These are phyloP conservation scores for Monochamus alternatus DNA, from an alignment of 2,888 invertebrate species.

Conservation along the genomic window DNA sequence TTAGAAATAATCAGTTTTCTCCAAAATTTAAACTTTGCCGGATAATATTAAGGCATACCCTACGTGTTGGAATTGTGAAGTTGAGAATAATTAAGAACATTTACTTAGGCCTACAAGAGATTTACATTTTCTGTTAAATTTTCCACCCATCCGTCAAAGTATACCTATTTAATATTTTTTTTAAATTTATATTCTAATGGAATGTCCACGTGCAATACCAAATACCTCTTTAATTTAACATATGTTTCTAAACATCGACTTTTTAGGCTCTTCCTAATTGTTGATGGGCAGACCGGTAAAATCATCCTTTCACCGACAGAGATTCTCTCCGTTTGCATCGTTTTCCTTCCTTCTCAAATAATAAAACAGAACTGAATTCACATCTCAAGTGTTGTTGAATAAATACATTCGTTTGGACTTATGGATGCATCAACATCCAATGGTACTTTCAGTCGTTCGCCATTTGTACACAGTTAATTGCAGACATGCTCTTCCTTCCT, in stretches of 20 bases:
- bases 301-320: conserved; percentile 19
- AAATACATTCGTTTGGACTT: conserved; percentile 22
- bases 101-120: background rate
- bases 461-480: conserved; percentile 74
- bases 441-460: conserved; percentile 48
- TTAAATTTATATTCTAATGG: conserved; percentile 11
- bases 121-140: conserved; percentile 1
- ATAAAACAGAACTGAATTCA: conserved; percentile 33
- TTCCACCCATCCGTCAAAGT: background rate
- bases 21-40: too few species aligned
- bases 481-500: conserved; percentile 89
- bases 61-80: background rate
- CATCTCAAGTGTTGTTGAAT: conserved; percentile 21
- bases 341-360: conserved; percentile 19
- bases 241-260: background rate
- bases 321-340: background rate
- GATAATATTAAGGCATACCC: too few species aligned
- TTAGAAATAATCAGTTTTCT: too few species aligned
- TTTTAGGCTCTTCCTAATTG: background rate
- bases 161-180: background rate
- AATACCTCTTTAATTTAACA: background rate
- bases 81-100: background rate
- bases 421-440: conserved; percentile 25
- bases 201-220: conserved; percentile 14
- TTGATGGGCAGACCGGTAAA: conserved; percentile 16